Base-by-base conservation (phyloP, 2,888 invertebrate species). In the Gnatocerus cornutus region DNA sequence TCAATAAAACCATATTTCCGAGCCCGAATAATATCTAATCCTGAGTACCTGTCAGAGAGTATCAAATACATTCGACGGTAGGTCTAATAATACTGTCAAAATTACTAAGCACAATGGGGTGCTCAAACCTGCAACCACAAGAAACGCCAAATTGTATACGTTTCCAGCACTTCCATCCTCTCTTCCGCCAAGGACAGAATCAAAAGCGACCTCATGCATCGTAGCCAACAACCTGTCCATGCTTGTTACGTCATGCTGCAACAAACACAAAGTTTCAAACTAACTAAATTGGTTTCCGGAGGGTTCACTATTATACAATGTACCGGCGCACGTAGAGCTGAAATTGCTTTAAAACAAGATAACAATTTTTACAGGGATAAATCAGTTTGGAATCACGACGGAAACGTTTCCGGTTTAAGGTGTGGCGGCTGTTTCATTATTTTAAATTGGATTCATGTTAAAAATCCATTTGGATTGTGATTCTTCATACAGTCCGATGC, bases 181-280 rank as follows among this genome's bases (percentile, higher is more conserved):
- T n/a, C 50, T 41, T 30, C 21, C 10, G 10, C 14, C 12, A 41
- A 13, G 41, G 12, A 16, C 41, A 21, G 12, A 63, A 50, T 53
- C 41, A 55, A 27, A 61, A 59, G 58, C 66, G 65, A 50, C 53
- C 65, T 61, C 69, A 66, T 69, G 72, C 67, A 64, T 72, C 59
- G 58, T 67, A 70, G 64, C 56, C 66, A 72, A 61, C 63, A 58
- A 65, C 64, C 68, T 68, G 70, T 72, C 72, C 65, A 62, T 72
- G 68, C 56, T 66, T 41, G 62, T 72, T 72, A 69, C 61, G 64
- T 68, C 67, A 67, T 59, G 66, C 37, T 69, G 64, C 55, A 72
- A 69, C 59, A 61, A 61, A 70, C 71, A 68, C 52, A 72, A 73
- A 72, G 52, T 73, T 71, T 37, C 56, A 46, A 67, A 50, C 64